These are phyloP conservation scores for Barbus barbus DNA, from an alignment of 2,113 vertebrate genomes.

Conservation along the genomic window DNA sequence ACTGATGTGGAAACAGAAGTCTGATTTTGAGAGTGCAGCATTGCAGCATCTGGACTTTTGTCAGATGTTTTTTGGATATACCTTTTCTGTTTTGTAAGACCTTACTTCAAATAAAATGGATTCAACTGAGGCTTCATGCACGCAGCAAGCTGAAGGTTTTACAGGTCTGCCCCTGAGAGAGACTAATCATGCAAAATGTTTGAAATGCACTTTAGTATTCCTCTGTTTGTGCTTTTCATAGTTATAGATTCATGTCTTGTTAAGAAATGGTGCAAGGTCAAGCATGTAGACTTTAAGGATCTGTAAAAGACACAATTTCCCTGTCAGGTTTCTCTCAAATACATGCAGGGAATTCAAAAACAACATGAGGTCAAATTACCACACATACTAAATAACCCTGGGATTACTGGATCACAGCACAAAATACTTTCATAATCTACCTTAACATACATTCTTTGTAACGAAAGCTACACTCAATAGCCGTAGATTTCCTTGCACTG, in stretches of 20 bases:
- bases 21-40: constrained; percentile 47
- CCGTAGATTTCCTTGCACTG: too few relatives aligned
- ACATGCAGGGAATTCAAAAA: neutral
- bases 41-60: neutral
- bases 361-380: neutral
- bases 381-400: neutral
- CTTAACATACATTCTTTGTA: too few relatives aligned
- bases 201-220: constrained; percentile 35
- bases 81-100: neutral
- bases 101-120: neutral
- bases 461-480: too few relatives aligned
- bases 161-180: neutral
- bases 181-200: constrained; percentile 49
- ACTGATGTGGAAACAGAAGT: constrained; percentile 62
- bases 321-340: constrained; percentile 72
- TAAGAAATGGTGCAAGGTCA: constrained; percentile 55
- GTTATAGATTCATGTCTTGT: constrained; percentile 52
- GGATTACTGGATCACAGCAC: neutral
- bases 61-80: neutral
- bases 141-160: constrained; percentile 50
- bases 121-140: neutral
- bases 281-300: constrained; percentile 69
- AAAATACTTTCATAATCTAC: neutral
- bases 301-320: constrained; percentile 75
- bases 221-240: neutral